Conservation (phyloP, 1,140 invertebrate genomes). For the Lepidurus arcticus region DNA sequence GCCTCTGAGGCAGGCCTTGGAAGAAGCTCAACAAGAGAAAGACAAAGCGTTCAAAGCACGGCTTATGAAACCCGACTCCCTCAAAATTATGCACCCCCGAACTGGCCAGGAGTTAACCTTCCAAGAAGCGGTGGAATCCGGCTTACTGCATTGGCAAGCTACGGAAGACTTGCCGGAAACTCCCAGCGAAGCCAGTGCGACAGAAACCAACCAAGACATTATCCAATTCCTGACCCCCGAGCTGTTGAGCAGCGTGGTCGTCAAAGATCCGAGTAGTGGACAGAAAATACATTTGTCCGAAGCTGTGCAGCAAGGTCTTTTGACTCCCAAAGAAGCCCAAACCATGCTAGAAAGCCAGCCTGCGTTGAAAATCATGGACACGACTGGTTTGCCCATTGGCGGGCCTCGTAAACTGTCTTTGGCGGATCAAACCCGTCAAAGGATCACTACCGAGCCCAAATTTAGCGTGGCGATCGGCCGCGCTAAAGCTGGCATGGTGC, state of each 20-base stretch:
- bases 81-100: slow-evolving; percentile 61
- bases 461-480: slow-evolving; percentile 58
- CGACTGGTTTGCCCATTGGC: slow-evolving; percentile 44
- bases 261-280: slow-evolving; percentile 45
- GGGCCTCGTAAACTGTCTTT: slow-evolving; percentile 46
- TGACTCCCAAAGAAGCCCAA: slow-evolving; percentile 44
- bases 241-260: slow-evolving; percentile 33
- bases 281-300: slow-evolving; percentile 46
- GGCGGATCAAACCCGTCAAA: slow-evolving; percentile 53
- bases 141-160: slow-evolving; percentile 40
- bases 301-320: slow-evolving; percentile 52
- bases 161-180: slow-evolving; percentile 32
- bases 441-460: slow-evolving; percentile 60
- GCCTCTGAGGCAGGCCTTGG: slow-evolving; percentile 55
- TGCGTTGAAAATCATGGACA: slow-evolving; percentile 42
- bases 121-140: slow-evolving; percentile 53
- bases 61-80: slow-evolving; percentile 31
- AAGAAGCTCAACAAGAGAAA: slow-evolving; percentile 43
- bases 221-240: slow-evolving; percentile 22
- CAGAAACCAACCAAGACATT: slow-evolving; percentile 33
- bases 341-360: slow-evolving; percentile 41
- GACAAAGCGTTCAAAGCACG: not conserved
- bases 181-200: slow-evolving; percentile 40
- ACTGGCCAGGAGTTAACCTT: slow-evolving; percentile 68
- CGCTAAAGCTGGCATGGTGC: slow-evolving; percentile 41